Evolutionary conservation across 92 coral and sea anemone species (phyloP).

Genomic region (Zoanthus solanderi): DNA sequence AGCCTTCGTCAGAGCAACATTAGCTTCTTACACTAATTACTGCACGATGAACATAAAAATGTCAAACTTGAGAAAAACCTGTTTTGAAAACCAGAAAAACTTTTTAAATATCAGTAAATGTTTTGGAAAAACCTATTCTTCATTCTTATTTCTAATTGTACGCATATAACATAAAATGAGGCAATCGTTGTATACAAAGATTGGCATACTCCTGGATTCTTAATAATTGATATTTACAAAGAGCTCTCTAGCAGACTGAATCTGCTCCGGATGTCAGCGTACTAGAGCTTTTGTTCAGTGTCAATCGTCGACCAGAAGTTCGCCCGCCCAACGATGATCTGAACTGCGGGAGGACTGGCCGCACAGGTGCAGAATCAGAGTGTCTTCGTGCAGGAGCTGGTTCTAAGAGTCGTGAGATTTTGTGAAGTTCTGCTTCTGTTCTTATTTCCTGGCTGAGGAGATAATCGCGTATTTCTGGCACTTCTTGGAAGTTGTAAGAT

Average conservation of each 20-base stretch:
- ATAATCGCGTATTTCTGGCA: constrained; percentile 87
- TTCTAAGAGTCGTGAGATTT: constrained; percentile 92
- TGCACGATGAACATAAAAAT: too few species aligned
- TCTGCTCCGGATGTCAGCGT: constrained; percentile 24
- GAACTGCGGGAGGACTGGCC: constrained; percentile 69
- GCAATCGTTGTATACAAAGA: not conserved
- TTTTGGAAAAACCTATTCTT: too few species aligned
- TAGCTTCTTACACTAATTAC: too few species aligned
- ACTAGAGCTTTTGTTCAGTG: constrained; percentile 16
- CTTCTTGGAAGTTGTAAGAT: constrained; percentile 94
- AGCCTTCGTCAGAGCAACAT: too few species aligned
- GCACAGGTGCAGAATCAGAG: constrained; percentile 69
- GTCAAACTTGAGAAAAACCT: too few species aligned
- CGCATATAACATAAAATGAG: too few species aligned
- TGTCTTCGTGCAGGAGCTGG: constrained; percentile 80
- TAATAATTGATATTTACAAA: not conserved
- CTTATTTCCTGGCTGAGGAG: constrained; percentile 81
- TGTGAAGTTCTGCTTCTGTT: constrained; percentile 92
- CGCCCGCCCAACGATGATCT: constrained; percentile 30
- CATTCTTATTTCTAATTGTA: too few species aligned
- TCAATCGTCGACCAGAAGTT: not conserved
- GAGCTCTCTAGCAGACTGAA: constrained; percentile 29
- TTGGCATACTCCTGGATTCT: not conserved
- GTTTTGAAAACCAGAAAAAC: too few species aligned
- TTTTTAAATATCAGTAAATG: too few species aligned